Conservation (phyloP, 1,140 invertebrate genomes). For the Aphelenchoides fujianensis region DNA sequence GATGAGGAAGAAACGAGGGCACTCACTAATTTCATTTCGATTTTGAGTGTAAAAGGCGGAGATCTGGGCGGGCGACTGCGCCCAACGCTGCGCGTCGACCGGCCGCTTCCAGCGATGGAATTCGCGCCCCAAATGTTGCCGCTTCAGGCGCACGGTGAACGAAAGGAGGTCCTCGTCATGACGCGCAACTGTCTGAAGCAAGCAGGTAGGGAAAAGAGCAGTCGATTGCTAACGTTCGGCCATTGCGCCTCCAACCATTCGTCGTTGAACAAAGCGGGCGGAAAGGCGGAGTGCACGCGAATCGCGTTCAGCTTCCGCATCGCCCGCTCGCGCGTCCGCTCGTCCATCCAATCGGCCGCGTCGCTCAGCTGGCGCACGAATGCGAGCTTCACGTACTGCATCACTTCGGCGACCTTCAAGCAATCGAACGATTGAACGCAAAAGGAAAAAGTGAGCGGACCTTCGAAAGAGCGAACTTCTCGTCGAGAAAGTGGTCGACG, state of each 20-base stretch:
- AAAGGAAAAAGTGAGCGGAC: no score
- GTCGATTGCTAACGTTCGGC: constrained; percentile 48
- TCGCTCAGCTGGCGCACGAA: constrained; percentile 56
- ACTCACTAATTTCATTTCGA: constrained; percentile 56
- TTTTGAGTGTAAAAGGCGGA: constrained; percentile 57
- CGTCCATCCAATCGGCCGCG: constrained; percentile 60
- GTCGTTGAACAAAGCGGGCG: constrained; percentile 49
- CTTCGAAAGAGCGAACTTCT: constrained; percentile 50
- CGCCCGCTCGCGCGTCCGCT: constrained; percentile 54
- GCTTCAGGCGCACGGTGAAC: constrained; percentile 48
- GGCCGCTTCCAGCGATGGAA: no score
- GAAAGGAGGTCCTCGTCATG: constrained; percentile 34
- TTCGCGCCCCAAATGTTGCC: constrained; percentile 34
- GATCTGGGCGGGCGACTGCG: constrained; percentile 56
- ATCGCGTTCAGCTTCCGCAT: constrained; percentile 56
- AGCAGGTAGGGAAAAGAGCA: no score
- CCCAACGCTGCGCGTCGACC: no score
- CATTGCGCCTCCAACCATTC: constrained; percentile 53
- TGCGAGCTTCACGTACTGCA: constrained; percentile 52
- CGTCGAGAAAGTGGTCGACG: constrained; percentile 57
- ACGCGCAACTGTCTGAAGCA: constrained; percentile 26
- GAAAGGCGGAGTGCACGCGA: constrained; percentile 47
- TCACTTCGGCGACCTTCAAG: constrained; percentile 58
- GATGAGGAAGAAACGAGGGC: constrained; percentile 11
- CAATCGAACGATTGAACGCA: no score